A percentile compares a stretch with the other conserved stretches of the same genome.
phyloP scores from a whole-genome alignment of 1,140 invertebrate genomes.

The Danaus plexippus region DNA sequence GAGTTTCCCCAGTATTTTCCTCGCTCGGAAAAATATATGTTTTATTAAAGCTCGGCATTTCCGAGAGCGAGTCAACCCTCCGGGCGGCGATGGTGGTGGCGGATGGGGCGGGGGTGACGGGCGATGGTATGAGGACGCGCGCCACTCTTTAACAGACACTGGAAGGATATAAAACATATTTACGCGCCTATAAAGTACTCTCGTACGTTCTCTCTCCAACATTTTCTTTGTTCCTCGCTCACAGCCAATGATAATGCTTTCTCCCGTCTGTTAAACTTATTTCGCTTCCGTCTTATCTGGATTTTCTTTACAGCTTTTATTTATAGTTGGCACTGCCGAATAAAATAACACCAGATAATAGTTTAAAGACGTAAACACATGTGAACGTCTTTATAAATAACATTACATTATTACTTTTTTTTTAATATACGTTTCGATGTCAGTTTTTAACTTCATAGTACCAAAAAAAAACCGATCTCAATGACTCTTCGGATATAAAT shows the following conservation, averaged over 20 bases:
- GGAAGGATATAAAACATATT: constrained; percentile 72
- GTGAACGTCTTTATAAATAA: too few relatives aligned
- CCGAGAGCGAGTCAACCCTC: constrained; percentile 66
- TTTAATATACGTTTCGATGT: too few relatives aligned
- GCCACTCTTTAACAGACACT: constrained; percentile 69
- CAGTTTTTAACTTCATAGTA: too few relatives aligned
- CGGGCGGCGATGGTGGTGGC: constrained; percentile 39
- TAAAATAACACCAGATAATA: too few relatives aligned
- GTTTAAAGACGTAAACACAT: too few relatives aligned
- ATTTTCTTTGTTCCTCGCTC: constrained; percentile 70
- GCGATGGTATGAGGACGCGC: constrained; percentile 40
- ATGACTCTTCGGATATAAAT: too few relatives aligned
- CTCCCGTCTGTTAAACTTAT: constrained; percentile 69
- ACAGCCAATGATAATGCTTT: constrained; percentile 69
- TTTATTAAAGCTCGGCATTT: constrained; percentile 72
- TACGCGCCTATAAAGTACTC: constrained; percentile 71
- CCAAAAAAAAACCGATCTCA: too few relatives aligned
- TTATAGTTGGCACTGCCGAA: constrained; percentile 33
- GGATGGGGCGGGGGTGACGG: constrained; percentile 23
- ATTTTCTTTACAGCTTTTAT: constrained; percentile 63
- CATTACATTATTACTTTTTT: too few relatives aligned
- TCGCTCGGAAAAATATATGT: constrained; percentile 71
- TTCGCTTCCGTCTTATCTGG: constrained; percentile 65
- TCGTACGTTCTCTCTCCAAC: constrained; percentile 67
- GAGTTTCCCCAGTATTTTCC: constrained; percentile 71